Evolutionary conservation across 1,140 invertebrate species (phyloP), one percentile per base, ranked within the genome.

Genomic region (Cotesia vestalis): DNA sequence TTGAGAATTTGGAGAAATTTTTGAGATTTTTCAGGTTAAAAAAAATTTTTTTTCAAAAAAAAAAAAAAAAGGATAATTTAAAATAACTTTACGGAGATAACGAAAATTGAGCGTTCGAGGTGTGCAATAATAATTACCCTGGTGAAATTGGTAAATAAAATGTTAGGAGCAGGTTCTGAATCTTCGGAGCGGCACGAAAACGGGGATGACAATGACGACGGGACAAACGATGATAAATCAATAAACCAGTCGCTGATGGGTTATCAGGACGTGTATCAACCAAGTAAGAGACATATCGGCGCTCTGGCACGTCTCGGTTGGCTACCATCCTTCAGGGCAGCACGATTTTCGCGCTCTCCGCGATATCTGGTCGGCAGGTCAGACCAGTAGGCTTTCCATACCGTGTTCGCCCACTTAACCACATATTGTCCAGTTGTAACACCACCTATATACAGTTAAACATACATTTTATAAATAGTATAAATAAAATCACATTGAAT

Each of bases 301-400:
- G 90, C 93, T 17, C 87, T 94, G 76, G 93, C 93, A 76, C 89
- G 92, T 63, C 89, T 93, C 77, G 93, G 93, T 73, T 93, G 92
- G 90, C 87, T 94, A 75, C 92, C 93, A 66, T 89, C 91, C 46
- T 91, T 93, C 84, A 89, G 91, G 81, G 90, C 89, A 77, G 83
- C 90, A 73, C 88, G 91, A 79, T 93, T 92, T 84, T 92, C 90
- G 87, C 90, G 92, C 81, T 93, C 91, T 77, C 92, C 91, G 76
- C 86, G 91, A 82, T 90, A 83, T 78, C 73, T 81, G 72, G 77
- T 80, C 75, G 77, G 69, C 78, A 83, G 81, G 81, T 83, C 81
- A 83, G 81, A 77, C 79, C 78, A 77, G 78, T 82, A 81, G 81
- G 74, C 69, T 74, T 77, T 27, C 73, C 60, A 74, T 17, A 52